Percentiles rank a stretch among this genome's conserved stretches.
phyloP scores from a whole-genome alignment of 2,113 vertebrate species.

The Felis catus region F.catus_Fca126_mat1.0 CM031414.1:40511001-40511500 shows the following conservation, averaged over 20 bases:
- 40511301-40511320: background rate
- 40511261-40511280: constrained; percentile 12
- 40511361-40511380: constrained; percentile 76
- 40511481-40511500: background rate
- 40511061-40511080: background rate
- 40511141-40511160: background rate
- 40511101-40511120: background rate
- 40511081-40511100: too few species aligned
- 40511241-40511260: background rate
- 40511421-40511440: constrained; percentile 65
- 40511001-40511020: background rate
- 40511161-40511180: background rate
- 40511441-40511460: constrained; percentile 62
- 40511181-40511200: background rate
- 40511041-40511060: background rate
- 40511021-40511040: background rate
- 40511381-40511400: constrained; percentile 71
- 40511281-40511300: constrained; percentile 11
- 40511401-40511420: constrained; percentile 71
- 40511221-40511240: background rate
- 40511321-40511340: constrained; percentile 24
- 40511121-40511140: background rate
- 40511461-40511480: background rate
- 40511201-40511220: background rate
- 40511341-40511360: constrained; percentile 47